Base-by-base conservation (phyloP, 2,888 invertebrate species). In the Pharmacophagus antenor region DNA sequence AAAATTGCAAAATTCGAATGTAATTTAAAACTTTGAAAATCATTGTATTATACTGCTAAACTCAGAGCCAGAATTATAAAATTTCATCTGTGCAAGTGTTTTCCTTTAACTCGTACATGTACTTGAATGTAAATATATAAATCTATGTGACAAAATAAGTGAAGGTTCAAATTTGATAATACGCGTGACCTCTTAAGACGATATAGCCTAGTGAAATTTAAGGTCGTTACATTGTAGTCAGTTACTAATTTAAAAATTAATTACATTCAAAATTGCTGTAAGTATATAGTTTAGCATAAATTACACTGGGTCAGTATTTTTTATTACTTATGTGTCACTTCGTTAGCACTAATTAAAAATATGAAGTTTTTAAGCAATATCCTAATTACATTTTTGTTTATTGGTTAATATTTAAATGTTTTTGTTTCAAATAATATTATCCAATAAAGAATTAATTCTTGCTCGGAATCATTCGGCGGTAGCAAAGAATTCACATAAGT, bases 181-280 rank as follows among this genome's bases (percentile, higher is more conserved):
- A 42, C 44, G 56, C 41, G 53, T 61, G 61, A 56, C 61, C 61
- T 61, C 52, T 61, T 56, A 52, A 61, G 56, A 61, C 61, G 56
- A 61, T 61, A 61, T 56, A 53, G 48, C 48, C 46, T 48, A 49
- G 48, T 52, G 56, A 52, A 53, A 61, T 61, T 56, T 61, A 53
- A 61, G 61, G 61, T 61, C 61, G 21, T 18, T 52, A 42, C 8
- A 56, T 56, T 61, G 61, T 61, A 56, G 52, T 57, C 42, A 53
- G 25, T 42, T 10, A 56, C 61, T 56, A 42, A 61, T 61, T 61
- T 52, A 61, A 61, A 56, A 47, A 53, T 53, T 61, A 61, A 61
- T 61, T 61, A 56, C 44, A 31, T 57, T 61, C 23, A 21, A 52
- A 52, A 56, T 60, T 56, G 18, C 50, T 22, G 50, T 23, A 20